phyloP scores from a whole-genome alignment of 2,797 vertebrate genomes.

The Eremophila alpestris region DNA sequence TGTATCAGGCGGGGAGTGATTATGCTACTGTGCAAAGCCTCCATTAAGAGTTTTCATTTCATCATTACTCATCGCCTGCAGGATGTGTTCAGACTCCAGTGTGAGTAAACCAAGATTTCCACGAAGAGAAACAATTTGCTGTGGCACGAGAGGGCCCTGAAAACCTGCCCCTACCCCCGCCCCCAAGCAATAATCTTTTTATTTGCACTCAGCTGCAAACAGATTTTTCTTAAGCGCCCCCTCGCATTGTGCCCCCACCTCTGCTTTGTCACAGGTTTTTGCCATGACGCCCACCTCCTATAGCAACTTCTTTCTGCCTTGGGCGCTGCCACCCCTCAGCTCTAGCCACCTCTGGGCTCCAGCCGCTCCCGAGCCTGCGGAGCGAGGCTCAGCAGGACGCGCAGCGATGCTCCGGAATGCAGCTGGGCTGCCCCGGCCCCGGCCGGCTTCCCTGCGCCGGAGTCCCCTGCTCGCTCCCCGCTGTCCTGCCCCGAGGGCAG shows the following conservation, averaged over 20 bases:
- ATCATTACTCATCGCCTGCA: neutral
- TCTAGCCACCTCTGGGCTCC: too few species aligned
- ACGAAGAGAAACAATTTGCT: neutral
- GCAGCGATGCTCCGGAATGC: neutral
- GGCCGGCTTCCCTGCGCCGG: too few species aligned
- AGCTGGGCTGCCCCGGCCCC: neutral
- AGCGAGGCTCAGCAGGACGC: neutral
- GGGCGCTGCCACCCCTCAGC: neutral
- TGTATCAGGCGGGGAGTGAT: neutral
- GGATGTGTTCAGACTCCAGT: neutral
- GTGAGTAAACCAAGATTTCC: neutral
- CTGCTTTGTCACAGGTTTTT: neutral
- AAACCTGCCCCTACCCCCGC: neutral
- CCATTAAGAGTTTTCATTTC: neutral
- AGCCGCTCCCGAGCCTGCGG: neutral
- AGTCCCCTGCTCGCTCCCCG: too few species aligned
- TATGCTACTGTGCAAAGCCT: neutral
- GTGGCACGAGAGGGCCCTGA: neutral
- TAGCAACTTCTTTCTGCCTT: neutral
- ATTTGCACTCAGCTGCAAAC: neutral
- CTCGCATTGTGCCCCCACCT: neutral
- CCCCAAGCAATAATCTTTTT: neutral
- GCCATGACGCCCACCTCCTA: neutral
- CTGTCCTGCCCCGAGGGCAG: neutral
- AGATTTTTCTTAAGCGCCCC: neutral